Evolutionary conservation across 2,888 invertebrate species (phyloP).

Genomic region (Seira sanloemensis): DNA sequence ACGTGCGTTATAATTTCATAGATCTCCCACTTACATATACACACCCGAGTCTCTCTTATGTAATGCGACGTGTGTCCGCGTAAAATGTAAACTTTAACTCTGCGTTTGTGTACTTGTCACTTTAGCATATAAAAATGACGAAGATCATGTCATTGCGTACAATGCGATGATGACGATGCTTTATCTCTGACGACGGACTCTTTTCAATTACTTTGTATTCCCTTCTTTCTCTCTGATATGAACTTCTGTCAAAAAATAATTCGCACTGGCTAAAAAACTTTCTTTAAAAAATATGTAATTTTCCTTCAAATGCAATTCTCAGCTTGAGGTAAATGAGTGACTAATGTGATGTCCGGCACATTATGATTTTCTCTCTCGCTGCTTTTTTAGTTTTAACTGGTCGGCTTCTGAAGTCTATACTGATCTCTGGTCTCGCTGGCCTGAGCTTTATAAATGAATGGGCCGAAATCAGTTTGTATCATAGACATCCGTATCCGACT

Average conservation of each 20-base stretch:
- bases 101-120: conserved; percentile 32
- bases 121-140: conserved; percentile 23
- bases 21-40: conserved; percentile 15
- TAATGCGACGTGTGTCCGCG: conserved; percentile 21
- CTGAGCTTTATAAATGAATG: conserved; percentile 66
- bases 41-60: background rate
- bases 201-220: conserved; percentile 3
- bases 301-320: background rate
- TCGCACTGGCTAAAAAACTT: no score
- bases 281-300: background rate
- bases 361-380: conserved; percentile 11
- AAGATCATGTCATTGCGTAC: conserved; percentile 14
- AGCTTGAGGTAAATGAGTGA: conserved; percentile 42
- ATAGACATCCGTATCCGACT: conserved; percentile 58
- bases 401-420: conserved; percentile 62
- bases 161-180: conserved; percentile 18
- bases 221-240: no score
- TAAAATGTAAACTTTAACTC: conserved; percentile 14
- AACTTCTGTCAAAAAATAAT: background rate
- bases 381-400: conserved; percentile 51
- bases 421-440: conserved; percentile 56
- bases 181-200: conserved; percentile 29
- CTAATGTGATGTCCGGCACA: conserved; percentile 58
- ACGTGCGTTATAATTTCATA: background rate
- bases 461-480: conserved; percentile 52